Conservation (phyloP, 2,113 vertebrate species). For the Clarias batrachus region DNA sequence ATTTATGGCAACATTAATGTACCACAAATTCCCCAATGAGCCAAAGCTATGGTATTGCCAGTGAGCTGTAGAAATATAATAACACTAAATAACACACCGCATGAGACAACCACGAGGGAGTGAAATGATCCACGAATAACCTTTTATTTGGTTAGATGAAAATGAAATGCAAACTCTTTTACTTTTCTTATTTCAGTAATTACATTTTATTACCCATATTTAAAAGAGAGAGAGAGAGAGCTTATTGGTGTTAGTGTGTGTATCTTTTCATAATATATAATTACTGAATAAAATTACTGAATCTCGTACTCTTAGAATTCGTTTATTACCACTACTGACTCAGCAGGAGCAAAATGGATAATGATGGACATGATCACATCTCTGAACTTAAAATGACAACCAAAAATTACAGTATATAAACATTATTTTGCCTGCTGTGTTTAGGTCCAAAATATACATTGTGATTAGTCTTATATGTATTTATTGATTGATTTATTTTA, state of each 20-base stretch:
- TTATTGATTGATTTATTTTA: neutral
- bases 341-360: neutral
- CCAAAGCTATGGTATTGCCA: neutral
- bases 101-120: neutral
- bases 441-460: neutral
- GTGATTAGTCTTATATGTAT: neutral
- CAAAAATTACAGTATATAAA: neutral
- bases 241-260: neutral
- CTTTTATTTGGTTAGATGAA: neutral
- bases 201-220: neutral
- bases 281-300: neutral
- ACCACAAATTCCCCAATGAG: neutral
- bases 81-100: conserved; percentile 20
- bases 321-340: neutral
- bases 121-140: conserved; percentile 1
- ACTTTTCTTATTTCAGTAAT: neutral
- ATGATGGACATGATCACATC: neutral
- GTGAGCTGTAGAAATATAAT: conserved; percentile 5
- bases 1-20: conserved; percentile 16
- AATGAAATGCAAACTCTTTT: neutral
- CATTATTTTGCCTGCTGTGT: neutral
- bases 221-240: neutral
- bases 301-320: neutral
- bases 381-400: neutral
- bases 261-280: neutral